Evolutionary conservation across 2,888 invertebrate species (phyloP).

Genomic region (Phoenoteleia sp.): DNA sequence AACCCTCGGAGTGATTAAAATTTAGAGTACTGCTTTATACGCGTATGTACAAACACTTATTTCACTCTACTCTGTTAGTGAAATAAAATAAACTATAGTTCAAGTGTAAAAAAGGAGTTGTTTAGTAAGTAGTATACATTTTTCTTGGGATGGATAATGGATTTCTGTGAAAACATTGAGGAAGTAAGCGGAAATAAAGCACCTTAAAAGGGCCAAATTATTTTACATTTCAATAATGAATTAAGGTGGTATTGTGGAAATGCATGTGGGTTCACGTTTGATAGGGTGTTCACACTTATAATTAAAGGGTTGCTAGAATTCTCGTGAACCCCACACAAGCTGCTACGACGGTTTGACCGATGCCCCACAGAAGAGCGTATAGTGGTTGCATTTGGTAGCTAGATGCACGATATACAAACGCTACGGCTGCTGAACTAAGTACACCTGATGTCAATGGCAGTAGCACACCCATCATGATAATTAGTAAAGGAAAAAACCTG

Average conservation of each 20-base stretch:
- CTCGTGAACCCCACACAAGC: constrained; percentile 97
- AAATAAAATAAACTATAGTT: too few species aligned
- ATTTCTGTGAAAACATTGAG: too few species aligned
- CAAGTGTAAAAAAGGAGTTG: too few species aligned
- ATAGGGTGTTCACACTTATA: too few species aligned
- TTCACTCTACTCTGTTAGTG: constrained; percentile 9
- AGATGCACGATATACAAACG: constrained; percentile 97
- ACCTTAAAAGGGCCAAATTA: too few species aligned
- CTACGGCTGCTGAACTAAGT: constrained; percentile 96
- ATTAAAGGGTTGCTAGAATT: constrained; percentile 96
- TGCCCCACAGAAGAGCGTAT: constrained; percentile 97
- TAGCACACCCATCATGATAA: constrained; percentile 96
- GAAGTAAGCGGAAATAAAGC: too few species aligned
- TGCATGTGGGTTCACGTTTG: too few species aligned
- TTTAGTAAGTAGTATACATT: too few species aligned
- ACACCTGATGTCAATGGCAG: constrained; percentile 96
- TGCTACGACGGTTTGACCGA: constrained; percentile 96
- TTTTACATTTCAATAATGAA: too few species aligned
- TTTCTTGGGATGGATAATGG: too few species aligned
- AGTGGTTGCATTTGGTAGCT: constrained; percentile 96
- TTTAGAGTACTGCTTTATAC: not conserved
- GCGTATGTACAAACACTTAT: constrained; percentile 42
- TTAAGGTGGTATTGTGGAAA: too few species aligned
- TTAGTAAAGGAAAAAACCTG: constrained; percentile 96
- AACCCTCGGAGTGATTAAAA: constrained; percentile 16